These are phyloP conservation scores for Allophyes oxyacanthae DNA, from an alignment of 2,888 invertebrate species.

Conservation along the genomic window DNA sequence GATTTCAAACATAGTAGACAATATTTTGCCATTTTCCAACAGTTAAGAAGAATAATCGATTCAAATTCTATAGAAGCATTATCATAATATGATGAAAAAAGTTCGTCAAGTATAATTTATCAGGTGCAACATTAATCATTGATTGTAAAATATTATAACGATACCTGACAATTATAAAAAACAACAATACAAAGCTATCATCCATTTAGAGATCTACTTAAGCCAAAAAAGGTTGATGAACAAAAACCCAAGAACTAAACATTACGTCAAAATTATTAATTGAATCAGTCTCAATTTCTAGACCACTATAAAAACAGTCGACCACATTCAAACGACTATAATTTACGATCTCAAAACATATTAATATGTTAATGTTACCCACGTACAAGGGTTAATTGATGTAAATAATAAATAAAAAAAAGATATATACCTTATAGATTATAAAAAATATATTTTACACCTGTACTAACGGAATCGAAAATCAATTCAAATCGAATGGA, in stretches of 20 bases:
- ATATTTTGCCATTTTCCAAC: too few relatives aligned
- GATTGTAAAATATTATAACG: conserved; percentile 1
- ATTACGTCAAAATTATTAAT: conserved; percentile 69
- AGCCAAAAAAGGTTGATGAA: conserved; percentile 24
- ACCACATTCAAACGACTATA: conserved; percentile 65
- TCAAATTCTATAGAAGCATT: too few relatives aligned
- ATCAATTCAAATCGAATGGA: conserved; percentile 72
- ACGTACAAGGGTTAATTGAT: conserved; percentile 80
- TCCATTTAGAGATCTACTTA: conserved; percentile 14
- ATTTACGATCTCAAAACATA: conserved; percentile 77
- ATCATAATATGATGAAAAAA: too few relatives aligned
- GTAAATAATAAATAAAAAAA: conserved; percentile 78
- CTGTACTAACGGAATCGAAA: conserved; percentile 68
- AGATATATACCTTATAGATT: conserved; percentile 63
- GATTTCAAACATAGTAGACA: too few relatives aligned
- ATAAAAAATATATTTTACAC: conserved; percentile 72
- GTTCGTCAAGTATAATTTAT: background rate
- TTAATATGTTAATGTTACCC: conserved; percentile 76
- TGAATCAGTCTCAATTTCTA: conserved; percentile 71
- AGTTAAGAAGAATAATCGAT: too few relatives aligned
- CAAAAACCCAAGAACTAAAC: conserved; percentile 28
- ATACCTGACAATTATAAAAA: conserved; percentile 14
- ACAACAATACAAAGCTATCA: conserved; percentile 17
- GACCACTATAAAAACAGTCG: conserved; percentile 61
- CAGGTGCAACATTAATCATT: conserved; percentile 7